Conservation (phyloP, 2,113 vertebrate species). For the Mugil cephalus region DNA sequence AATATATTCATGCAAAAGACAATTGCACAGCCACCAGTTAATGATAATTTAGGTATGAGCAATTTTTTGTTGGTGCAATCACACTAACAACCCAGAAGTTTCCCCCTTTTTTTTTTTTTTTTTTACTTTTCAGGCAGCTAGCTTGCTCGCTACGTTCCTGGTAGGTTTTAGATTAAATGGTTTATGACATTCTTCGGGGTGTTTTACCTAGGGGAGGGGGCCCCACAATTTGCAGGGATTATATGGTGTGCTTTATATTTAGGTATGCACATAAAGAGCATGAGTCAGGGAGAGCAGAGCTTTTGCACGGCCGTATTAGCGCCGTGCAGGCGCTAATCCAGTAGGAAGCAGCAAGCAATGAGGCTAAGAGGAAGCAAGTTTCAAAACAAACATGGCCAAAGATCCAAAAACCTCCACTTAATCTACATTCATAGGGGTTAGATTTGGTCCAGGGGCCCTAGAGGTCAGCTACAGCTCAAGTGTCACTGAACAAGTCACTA, state of each 20-base stretch:
- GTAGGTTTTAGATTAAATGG: constrained; percentile 81
- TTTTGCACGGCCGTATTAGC: constrained; percentile 53
- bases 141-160: constrained; percentile 41
- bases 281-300: constrained; percentile 61
- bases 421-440: constrained; percentile 69
- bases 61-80: too few species aligned
- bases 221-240: constrained; percentile 75
- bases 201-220: constrained; percentile 62
- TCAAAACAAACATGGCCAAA: constrained; percentile 81
- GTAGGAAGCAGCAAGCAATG: constrained; percentile 51
- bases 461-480: constrained; percentile 56
- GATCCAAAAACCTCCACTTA: constrained; percentile 69
- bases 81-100: too few species aligned
- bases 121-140: constrained; percentile 45
- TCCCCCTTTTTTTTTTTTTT: too few species aligned
- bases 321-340: constrained; percentile 69
- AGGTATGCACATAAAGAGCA: constrained; percentile 78
- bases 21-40: too few species aligned
- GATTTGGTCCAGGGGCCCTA: constrained; percentile 45
- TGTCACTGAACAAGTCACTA: constrained; percentile 54
- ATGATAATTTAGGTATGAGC: too few species aligned
- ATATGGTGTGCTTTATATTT: constrained; percentile 75
- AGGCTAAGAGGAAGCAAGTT: constrained; percentile 68
- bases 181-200: constrained; percentile 83
- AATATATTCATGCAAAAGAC: too few species aligned